Base-by-base conservation (phyloP, 1,140 invertebrate species). In the Scaptomyza graminum region DNA sequence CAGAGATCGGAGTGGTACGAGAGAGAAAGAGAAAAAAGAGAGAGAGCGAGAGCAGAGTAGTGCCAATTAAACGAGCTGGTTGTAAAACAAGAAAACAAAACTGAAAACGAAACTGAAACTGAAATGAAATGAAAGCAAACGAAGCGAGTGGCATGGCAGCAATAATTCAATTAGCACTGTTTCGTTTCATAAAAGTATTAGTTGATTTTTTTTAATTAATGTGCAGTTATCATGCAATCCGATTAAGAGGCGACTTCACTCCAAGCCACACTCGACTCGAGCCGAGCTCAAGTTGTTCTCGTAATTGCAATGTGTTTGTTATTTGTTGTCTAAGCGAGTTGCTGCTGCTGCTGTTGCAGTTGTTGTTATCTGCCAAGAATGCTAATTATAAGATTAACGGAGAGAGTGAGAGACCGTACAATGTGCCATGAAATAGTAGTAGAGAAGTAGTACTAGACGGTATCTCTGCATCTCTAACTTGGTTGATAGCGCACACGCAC, bases 161-260 rank as follows among this genome's bases (percentile, higher is more conserved):
- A 73, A 88, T 87, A 87, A 87, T 88, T 87, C 82, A 87, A 87
- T 87, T 87, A 87, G 83, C 82, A 87, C 79, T 87, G 78, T 85
- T 85, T 85, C 81, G 81, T 85, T 85, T 87, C 82, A 87, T 87
- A 87, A 87, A 87, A 88, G 72, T 87, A 87, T 88, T 88, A 87
- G 81, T 85, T 76, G 71, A 76, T 55, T 66, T 66, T 84, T 83
- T 88, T 87, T 88, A 88, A 87, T 87, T 87, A 87, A 87, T 87
- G 82, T 87, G 74, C 83, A 87, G 79, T 79, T 87, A 87, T 87
- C 82, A 87, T 87, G 82, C 82, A 87, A 87, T 80, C 71, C 82
- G 82, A 87, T 87, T 87, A 88, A 81, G 62, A 82, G 79, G 67
- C 82, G 56, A 68, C 62, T 71, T 16, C 52, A 59, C 63, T 49